These are phyloP conservation scores for Megathymus violae DNA, from an alignment of 1,140 invertebrate species.

Conservation along the genomic window DNA sequence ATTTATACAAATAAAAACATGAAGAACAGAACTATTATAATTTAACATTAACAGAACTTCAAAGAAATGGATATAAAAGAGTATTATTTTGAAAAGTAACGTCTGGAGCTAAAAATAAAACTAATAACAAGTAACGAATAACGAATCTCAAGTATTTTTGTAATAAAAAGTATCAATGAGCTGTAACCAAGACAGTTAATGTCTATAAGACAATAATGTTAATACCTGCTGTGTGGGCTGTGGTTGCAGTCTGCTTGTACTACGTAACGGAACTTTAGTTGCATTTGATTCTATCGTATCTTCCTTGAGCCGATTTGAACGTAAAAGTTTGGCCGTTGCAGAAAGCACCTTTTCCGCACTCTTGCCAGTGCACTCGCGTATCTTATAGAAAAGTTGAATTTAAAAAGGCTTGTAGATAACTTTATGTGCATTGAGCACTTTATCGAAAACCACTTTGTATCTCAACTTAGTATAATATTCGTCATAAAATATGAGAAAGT, in stretches of 20 bases:
- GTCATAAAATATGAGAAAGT: too few relatives aligned
- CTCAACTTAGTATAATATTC: neutral
- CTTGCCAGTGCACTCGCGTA: slow-evolving; percentile 61
- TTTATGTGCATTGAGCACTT: neutral
- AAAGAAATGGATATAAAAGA: too few relatives aligned
- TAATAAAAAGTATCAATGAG: too few relatives aligned
- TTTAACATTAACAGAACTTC: too few relatives aligned
- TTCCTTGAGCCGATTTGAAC: slow-evolving; percentile 35
- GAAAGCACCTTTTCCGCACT: slow-evolving; percentile 57
- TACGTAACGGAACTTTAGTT: slow-evolving; percentile 35
- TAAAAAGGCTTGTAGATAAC: neutral
- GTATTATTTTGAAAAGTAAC: too few relatives aligned
- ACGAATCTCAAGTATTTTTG: too few relatives aligned
- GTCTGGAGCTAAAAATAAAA: too few relatives aligned
- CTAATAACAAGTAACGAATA: too few relatives aligned
- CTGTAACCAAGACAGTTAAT: too few relatives aligned
- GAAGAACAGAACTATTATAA: too few relatives aligned
- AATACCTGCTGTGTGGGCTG: slow-evolving; percentile 56
- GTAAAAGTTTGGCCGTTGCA: slow-evolving; percentile 35
- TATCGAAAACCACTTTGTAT: neutral
- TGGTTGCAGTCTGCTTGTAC: slow-evolving; percentile 49
- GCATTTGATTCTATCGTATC: slow-evolving; percentile 35
- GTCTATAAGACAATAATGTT: too few relatives aligned
- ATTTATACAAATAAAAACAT: too few relatives aligned
- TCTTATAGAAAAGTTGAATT: slow-evolving; percentile 43